phyloP scores from a whole-genome alignment of 2,797 vertebrate species.

The Sebastes minor region DNA sequence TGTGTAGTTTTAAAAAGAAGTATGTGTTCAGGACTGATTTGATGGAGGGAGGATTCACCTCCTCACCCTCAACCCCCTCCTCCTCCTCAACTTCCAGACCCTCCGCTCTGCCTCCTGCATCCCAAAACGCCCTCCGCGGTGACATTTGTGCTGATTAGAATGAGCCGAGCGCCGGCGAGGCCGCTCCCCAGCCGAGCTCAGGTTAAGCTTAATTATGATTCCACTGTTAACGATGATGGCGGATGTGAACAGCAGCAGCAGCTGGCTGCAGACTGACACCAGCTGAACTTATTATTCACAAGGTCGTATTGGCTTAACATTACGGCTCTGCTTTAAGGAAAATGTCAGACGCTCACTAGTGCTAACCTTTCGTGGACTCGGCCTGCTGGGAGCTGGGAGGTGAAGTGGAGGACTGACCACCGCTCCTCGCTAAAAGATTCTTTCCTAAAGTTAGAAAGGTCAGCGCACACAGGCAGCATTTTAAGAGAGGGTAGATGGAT shows the following conservation, averaged over 20 bases:
- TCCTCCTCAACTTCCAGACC: neutral
- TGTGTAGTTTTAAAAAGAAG: neutral
- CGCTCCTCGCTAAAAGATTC: neutral
- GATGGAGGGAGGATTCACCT: neutral
- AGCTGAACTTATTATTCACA: conserved; percentile 59
- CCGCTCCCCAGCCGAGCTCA: conserved; percentile 25
- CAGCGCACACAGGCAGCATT: conserved; percentile 29
- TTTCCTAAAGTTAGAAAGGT: conserved; percentile 50
- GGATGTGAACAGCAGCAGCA: conserved; percentile 25
- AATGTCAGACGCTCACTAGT: conserved; percentile 49
- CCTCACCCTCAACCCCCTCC: neutral
- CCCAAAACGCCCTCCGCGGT: conserved; percentile 13
- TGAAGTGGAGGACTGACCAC: conserved; percentile 32
- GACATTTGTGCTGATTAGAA: conserved; percentile 54
- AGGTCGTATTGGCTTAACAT: conserved; percentile 47
- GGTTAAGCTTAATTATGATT: conserved; percentile 55
- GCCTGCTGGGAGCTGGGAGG: conserved; percentile 43
- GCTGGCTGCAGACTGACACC: conserved; percentile 40
- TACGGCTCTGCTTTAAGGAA: conserved; percentile 24
- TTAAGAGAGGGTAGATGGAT: conserved; percentile 17
- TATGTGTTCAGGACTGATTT: neutral
- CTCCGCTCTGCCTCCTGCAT: neutral
- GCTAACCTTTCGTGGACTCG: conserved; percentile 42
- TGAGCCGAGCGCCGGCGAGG: conserved; percentile 10
- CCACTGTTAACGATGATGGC: conserved; percentile 52